phyloP scores from a whole-genome alignment of 1,140 invertebrate genomes.

The Microvelia longipes region DNA sequence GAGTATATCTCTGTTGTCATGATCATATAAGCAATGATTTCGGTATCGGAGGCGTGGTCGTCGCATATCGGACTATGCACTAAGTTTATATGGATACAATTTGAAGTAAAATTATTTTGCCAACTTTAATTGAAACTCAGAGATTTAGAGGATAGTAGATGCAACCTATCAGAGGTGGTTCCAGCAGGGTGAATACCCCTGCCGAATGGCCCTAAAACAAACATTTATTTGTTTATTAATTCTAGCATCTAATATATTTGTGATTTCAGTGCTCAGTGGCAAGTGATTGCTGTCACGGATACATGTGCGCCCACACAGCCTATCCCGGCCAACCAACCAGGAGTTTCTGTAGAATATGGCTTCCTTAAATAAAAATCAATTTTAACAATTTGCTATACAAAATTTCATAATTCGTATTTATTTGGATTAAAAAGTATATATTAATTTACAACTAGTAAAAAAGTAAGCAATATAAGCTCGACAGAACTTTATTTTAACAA shows the following conservation, averaged over 20 bases:
- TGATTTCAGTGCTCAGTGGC: neutral
- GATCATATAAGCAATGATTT: too few species aligned
- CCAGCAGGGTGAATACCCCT: too few species aligned
- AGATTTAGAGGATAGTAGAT: too few species aligned
- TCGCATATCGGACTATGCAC: too few species aligned
- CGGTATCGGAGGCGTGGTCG: too few species aligned
- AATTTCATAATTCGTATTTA: neutral
- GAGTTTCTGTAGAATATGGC: neutral
- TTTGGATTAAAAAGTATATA: neutral
- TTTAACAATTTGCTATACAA: neutral
- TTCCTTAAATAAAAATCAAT: neutral
- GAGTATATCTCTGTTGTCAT: too few species aligned
- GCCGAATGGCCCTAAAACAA: too few species aligned
- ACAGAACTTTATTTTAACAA: neutral
- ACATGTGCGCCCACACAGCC: neutral
- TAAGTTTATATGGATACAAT: too few species aligned
- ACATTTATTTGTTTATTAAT: too few species aligned
- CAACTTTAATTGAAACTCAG: too few species aligned
- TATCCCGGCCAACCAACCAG: neutral
- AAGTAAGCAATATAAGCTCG: neutral
- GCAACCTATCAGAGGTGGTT: too few species aligned
- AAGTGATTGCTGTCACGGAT: neutral
- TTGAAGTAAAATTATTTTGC: too few species aligned
- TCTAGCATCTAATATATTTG: neutral
- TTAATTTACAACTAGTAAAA: neutral